These are phyloP conservation scores for Archivesica marissinica DNA, from an alignment of 1,140 invertebrate genomes.

Conservation along the genomic window DNA sequence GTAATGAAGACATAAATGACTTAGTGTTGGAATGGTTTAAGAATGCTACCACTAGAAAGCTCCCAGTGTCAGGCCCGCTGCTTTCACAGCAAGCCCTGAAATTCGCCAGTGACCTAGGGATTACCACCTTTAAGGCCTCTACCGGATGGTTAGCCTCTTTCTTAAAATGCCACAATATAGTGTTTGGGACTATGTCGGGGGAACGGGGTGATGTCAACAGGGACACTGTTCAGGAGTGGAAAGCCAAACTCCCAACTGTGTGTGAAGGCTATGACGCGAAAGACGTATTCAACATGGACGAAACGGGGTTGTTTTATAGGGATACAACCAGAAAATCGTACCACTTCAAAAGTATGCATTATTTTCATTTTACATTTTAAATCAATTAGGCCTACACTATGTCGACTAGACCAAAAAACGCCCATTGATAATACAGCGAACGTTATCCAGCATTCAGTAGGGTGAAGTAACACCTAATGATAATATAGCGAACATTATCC, in stretches of 20 bases:
- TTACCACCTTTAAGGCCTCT: constrained; percentile 61
- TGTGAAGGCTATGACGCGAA: constrained; percentile 31
- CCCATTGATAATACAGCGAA: no score
- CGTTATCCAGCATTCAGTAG: no score
- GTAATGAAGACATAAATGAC: not conserved
- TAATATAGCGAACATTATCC: no score
- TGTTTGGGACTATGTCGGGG: not conserved
- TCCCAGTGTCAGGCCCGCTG: not conserved
- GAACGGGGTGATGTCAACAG: constrained; percentile 33
- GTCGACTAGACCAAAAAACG: no score
- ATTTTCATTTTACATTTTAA: not conserved
- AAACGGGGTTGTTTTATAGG: constrained; percentile 27
- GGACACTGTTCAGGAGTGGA: constrained; percentile 40
- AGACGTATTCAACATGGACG: constrained; percentile 58
- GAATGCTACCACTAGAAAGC: not conserved
- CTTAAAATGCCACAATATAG: constrained; percentile 16
- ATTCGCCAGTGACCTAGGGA: not conserved
- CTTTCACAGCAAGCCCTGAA: not conserved
- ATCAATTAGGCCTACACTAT: not conserved
- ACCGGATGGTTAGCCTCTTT: constrained; percentile 57
- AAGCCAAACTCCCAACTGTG: constrained; percentile 20
- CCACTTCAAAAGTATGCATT: not conserved
- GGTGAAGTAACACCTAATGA: no score
- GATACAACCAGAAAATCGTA: not conserved
- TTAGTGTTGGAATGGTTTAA: not conserved